These are phyloP conservation scores for Zaprionus obscuricornis DNA, from an alignment of 2,888 invertebrate genomes.

Conservation along the genomic window DNA sequence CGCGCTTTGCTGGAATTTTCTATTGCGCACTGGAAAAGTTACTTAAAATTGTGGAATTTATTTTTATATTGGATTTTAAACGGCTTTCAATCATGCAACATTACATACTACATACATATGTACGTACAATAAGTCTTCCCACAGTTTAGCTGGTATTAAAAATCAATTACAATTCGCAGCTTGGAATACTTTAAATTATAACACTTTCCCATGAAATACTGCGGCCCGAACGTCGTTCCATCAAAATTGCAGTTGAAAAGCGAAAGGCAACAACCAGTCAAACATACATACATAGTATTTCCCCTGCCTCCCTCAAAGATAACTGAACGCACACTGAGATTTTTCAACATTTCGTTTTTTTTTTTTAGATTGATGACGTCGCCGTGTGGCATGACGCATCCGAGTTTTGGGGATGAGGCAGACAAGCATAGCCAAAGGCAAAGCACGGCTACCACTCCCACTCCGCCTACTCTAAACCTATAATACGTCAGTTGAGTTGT, in stretches of 20 bases:
- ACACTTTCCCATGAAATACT: constrained; percentile 71
- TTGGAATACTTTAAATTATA: constrained; percentile 66
- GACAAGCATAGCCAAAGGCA: constrained; percentile 68
- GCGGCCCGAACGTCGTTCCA: constrained; percentile 43
- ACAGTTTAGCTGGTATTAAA: constrained; percentile 24
- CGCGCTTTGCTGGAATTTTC: no score
- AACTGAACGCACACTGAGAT: constrained; percentile 43
- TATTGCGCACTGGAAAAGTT: no score
- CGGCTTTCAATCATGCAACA: no score
- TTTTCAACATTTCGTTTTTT: constrained; percentile 56
- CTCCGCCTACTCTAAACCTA: constrained; percentile 25
- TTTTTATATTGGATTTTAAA: no score
- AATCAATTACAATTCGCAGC: constrained; percentile 54
- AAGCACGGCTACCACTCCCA: constrained; percentile 25
- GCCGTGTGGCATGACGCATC: constrained; percentile 32
- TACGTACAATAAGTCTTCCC: no score
- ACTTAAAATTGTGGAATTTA: no score
- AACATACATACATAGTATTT: background rate
- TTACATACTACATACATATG: no score
- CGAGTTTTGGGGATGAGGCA: constrained; percentile 56
- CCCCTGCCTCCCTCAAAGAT: constrained; percentile 2
- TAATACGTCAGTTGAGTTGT: constrained; percentile 72
- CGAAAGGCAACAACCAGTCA: constrained; percentile 50
- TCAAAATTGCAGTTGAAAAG: constrained; percentile 67
- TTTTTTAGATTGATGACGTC: constrained; percentile 62